Evolutionary conservation across 1,140 invertebrate genomes (phyloP).

Genomic region (Bathynomus jamesi): DNA sequence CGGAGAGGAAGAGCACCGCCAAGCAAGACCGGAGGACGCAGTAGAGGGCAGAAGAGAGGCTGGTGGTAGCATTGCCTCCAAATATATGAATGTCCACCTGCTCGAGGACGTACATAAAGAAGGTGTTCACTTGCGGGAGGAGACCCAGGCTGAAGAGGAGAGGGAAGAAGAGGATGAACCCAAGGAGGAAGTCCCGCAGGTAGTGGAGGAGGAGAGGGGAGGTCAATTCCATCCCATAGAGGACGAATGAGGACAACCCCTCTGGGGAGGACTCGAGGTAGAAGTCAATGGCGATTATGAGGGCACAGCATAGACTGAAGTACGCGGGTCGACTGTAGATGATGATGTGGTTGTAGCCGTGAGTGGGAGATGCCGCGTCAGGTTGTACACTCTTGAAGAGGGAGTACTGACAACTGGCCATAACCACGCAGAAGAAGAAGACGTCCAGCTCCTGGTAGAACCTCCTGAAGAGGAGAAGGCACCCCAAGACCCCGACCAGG

Average conservation of each 20-base stretch:
- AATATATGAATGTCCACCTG: slow-evolving; percentile 96
- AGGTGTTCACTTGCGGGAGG: slow-evolving; percentile 94
- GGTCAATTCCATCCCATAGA: slow-evolving; percentile 70
- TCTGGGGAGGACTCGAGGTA: slow-evolving; percentile 20
- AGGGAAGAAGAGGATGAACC: slow-evolving; percentile 83
- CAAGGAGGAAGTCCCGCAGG: slow-evolving; percentile 62
- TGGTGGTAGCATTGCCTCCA: slow-evolving; percentile 91
- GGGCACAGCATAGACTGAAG: slow-evolving; percentile 75
- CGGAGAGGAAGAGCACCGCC: slow-evolving; percentile 72
- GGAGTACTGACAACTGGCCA: slow-evolving; percentile 95
- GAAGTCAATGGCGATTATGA: slow-evolving; percentile 61
- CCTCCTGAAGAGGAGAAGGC: slow-evolving; percentile 68
- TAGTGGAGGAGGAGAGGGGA: slow-evolving; percentile 58
- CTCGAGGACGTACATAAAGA: slow-evolving; percentile 88
- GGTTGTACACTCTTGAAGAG: slow-evolving; percentile 97
- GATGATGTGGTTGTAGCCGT: slow-evolving; percentile 94
- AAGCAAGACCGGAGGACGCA: slow-evolving; percentile 71
- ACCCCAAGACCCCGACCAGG: slow-evolving; percentile 75
- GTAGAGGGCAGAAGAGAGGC: slow-evolving; percentile 74
- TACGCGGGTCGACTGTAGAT: slow-evolving; percentile 89
- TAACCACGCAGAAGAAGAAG: slow-evolving; percentile 92
- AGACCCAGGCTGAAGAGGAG: slow-evolving; percentile 87
- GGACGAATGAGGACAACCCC: slow-evolving; percentile 41
- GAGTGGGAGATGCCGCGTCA: slow-evolving; percentile 94
- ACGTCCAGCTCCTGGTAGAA: slow-evolving; percentile 88